Conservation (phyloP, 2,113 vertebrate genomes). For the Catagonus wagneri region DNA sequence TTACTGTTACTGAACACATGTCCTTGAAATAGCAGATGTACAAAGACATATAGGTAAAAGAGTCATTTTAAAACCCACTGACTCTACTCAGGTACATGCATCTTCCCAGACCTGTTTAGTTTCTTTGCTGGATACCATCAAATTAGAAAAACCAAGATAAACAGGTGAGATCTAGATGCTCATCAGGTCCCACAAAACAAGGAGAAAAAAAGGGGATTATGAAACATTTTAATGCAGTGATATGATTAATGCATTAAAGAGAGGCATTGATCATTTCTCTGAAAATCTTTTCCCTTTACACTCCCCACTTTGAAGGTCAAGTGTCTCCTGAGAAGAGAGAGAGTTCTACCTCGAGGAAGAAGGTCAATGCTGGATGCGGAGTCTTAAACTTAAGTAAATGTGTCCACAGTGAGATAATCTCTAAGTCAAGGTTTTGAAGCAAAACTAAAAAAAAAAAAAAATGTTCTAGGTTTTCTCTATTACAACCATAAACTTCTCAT, state of each 20-base stretch:
- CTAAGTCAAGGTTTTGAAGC: background rate
- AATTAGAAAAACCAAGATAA: background rate
- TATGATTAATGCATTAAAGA: background rate
- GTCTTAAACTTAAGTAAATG: background rate
- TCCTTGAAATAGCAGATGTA: background rate
- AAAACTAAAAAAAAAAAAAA: constrained; percentile 40
- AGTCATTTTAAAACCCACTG: background rate
- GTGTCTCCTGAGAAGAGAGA: background rate
- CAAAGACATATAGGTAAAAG: background rate
- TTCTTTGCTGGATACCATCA: background rate
- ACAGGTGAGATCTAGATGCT: background rate
- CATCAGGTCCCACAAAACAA: background rate
- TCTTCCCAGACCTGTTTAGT: background rate
- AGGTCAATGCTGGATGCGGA: background rate
- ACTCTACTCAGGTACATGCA: background rate
- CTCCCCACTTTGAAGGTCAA: background rate
- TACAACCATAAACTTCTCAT: background rate
- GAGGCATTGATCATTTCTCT: background rate
- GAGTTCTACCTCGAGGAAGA: background rate
- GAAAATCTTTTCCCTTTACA: constrained; percentile 4
- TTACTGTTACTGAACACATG: background rate
- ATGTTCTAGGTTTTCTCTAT: background rate
- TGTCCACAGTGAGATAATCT: background rate
- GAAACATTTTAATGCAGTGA: background rate
- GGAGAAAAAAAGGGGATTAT: background rate